A percentile compares a stretch with the other conserved stretches of the same genome.
Evolutionary conservation across 2,797 vertebrate genomes (phyloP).

Genomic region (Mormyrus proboscirostris): DNA sequence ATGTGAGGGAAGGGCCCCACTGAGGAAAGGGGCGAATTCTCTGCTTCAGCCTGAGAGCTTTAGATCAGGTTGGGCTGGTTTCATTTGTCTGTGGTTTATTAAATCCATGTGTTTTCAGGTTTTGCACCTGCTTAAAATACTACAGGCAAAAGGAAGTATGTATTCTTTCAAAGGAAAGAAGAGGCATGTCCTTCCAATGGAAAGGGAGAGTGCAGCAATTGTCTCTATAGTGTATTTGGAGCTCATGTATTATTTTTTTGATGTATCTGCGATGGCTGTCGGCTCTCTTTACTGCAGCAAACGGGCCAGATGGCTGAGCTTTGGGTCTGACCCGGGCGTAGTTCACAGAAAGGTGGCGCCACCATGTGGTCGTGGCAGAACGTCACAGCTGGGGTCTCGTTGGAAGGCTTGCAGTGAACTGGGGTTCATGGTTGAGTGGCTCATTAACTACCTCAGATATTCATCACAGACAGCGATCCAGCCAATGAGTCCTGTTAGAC

Average conservation of each 20-base stretch:
- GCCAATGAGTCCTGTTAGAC: not conserved
- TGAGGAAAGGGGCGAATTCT: not conserved
- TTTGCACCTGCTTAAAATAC: not conserved
- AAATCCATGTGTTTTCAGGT: not conserved
- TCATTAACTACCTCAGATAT: not conserved
- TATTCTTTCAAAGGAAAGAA: constrained; percentile 9
- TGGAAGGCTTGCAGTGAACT: not conserved
- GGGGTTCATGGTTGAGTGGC: not conserved
- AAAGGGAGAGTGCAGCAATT: not conserved
- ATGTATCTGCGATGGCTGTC: not conserved
- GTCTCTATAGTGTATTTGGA: not conserved
- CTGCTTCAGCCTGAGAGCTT: not conserved
- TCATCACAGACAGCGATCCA: not conserved
- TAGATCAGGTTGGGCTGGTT: not conserved
- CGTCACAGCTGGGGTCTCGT: not conserved
- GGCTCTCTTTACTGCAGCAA: not conserved
- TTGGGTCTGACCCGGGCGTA: not conserved
- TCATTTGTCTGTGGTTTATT: not conserved
- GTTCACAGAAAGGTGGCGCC: not conserved
- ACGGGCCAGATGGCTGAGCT: not conserved
- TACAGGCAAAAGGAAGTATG: not conserved
- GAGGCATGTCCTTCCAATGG: not conserved
- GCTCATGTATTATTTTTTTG: not conserved
- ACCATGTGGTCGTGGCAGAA: not conserved
- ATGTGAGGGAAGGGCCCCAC: not conserved